Percentiles rank a stretch among this genome's conserved stretches.
phyloP scores from a whole-genome alignment of 2,797 vertebrate genomes.

The Centroberyx gerrardi region DNA sequence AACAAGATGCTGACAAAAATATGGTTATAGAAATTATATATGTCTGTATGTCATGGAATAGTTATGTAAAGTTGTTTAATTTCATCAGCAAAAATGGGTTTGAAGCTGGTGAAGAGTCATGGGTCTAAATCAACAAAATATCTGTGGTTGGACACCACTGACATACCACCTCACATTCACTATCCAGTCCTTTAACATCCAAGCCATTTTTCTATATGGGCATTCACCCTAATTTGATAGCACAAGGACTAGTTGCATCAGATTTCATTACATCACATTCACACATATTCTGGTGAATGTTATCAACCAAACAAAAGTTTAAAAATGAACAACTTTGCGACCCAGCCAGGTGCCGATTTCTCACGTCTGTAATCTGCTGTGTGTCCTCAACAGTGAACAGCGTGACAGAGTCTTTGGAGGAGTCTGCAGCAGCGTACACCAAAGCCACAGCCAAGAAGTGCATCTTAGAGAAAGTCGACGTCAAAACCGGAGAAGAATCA shows the following conservation, averaged over 20 bases:
- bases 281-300: too few relatives aligned
- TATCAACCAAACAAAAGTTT: not conserved
- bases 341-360: not conserved
- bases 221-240: too few relatives aligned
- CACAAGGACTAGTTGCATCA: too few relatives aligned
- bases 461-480: conserved; percentile 97
- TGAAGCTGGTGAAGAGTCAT: too few relatives aligned
- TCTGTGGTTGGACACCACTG: too few relatives aligned
- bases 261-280: too few relatives aligned
- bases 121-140: too few relatives aligned
- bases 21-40: not conserved
- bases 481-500: conserved; percentile 97
- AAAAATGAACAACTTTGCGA: not conserved
- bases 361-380: conserved; percentile 12
- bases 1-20: not conserved
- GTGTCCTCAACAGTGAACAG: conserved; percentile 84
- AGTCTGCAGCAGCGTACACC: conserved; percentile 98
- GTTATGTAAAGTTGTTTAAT: not conserved
- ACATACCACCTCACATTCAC: too few relatives aligned
- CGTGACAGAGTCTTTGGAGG: conserved; percentile 96
- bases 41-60: not conserved
- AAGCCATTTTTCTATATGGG: too few relatives aligned
- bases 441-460: conserved; percentile 98
- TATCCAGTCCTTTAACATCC: too few relatives aligned
- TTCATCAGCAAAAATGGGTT: too few relatives aligned